Conservation (phyloP, 2,888 invertebrate species). For the Merodon equestris region DNA sequence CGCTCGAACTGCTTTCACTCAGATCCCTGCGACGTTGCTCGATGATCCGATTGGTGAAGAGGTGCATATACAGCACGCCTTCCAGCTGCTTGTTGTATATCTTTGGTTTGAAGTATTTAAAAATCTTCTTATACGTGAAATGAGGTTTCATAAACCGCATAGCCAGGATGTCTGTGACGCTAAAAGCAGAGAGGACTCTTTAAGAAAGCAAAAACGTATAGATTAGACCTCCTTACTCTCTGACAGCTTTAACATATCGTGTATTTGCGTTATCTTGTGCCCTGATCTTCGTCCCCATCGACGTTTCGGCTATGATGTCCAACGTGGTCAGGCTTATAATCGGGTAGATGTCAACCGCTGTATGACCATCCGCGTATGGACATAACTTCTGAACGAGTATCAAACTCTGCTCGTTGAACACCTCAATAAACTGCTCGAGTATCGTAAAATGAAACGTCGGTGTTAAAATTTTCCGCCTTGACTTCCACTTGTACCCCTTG, state of each 20-base stretch:
- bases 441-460: slow-evolving; percentile 90
- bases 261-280: slow-evolving; percentile 84
- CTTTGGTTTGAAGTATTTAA: slow-evolving; percentile 69
- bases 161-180: slow-evolving; percentile 73
- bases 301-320: slow-evolving; percentile 85
- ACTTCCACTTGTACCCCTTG: slow-evolving; percentile 81
- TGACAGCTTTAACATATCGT: slow-evolving; percentile 85
- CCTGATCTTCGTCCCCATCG: slow-evolving; percentile 87
- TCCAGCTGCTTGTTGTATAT: slow-evolving; percentile 76
- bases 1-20: neutral
- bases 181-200: slow-evolving; percentile 31
- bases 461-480: slow-evolving; percentile 85
- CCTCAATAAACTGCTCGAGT: slow-evolving; percentile 84
- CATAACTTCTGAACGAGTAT: slow-evolving; percentile 81
- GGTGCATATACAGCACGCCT: slow-evolving; percentile 79
- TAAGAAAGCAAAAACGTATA: slow-evolving; percentile 72
- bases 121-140: slow-evolving; percentile 70
- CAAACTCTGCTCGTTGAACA: slow-evolving; percentile 83
- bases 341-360: slow-evolving; percentile 82
- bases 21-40: slow-evolving; percentile 74
- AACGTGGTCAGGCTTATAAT: slow-evolving; percentile 81
- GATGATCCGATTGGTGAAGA: slow-evolving; percentile 81
- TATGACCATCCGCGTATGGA: slow-evolving; percentile 72
- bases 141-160: slow-evolving; percentile 73
- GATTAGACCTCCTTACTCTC: slow-evolving; percentile 80